Conservation (phyloP, 1,140 invertebrate genomes). For the Ceratosolen fusciceps region DNA sequence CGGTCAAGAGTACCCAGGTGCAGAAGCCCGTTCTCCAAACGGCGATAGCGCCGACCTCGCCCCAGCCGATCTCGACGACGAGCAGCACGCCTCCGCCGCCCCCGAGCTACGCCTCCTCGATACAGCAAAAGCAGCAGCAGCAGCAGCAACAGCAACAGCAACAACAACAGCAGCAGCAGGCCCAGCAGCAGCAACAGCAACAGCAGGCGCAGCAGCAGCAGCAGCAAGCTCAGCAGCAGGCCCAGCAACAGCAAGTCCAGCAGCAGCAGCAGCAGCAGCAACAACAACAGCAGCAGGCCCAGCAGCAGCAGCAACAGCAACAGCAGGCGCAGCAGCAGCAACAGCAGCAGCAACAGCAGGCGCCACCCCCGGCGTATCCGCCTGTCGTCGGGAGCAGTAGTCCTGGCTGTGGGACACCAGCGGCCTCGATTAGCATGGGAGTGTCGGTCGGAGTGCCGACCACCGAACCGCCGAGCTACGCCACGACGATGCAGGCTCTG, state of each 20-base stretch:
- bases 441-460: slow-evolving; percentile 77
- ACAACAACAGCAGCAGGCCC: slow-evolving; percentile 62
- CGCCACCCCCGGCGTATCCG: slow-evolving; percentile 68
- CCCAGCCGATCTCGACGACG: slow-evolving; percentile 73
- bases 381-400: slow-evolving; percentile 54
- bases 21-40: slow-evolving; percentile 95
- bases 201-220: slow-evolving; percentile 57
- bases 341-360: slow-evolving; percentile 69
- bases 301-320: slow-evolving; percentile 69
- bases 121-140: slow-evolving; percentile 79
- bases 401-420: slow-evolving; percentile 51
- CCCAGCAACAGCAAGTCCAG: slow-evolving; percentile 77
- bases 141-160: slow-evolving; percentile 68
- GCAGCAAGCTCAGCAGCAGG: slow-evolving; percentile 73
- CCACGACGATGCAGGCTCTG: slow-evolving; percentile 90
- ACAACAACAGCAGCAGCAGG: slow-evolving; percentile 53
- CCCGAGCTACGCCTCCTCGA: slow-evolving; percentile 84
- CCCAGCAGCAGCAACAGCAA: slow-evolving; percentile 72
- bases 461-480: slow-evolving; percentile 92
- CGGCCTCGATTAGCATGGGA: slow-evolving; percentile 54
- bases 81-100: slow-evolving; percentile 77
- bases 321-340: slow-evolving; percentile 60
- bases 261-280: slow-evolving; percentile 66
- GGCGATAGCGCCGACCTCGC: slow-evolving; percentile 88
- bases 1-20: slow-evolving; percentile 94